Conservation (phyloP, 2,113 vertebrate genomes). For the Passer montanus region DNA sequence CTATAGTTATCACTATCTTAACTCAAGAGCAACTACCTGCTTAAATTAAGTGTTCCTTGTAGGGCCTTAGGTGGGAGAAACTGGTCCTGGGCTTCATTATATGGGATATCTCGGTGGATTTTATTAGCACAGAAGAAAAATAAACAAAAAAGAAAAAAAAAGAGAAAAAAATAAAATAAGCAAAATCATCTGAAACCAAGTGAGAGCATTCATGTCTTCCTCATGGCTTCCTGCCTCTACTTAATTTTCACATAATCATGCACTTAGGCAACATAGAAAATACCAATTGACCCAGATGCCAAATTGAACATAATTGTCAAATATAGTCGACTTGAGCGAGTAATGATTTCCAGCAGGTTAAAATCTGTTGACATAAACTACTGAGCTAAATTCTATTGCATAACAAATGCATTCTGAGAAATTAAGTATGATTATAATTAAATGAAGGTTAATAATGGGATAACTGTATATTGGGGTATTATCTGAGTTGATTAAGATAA, state of each 20-base stretch:
- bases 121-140: background rate
- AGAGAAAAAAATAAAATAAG: background rate
- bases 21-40: background rate
- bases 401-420: background rate
- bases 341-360: background rate
- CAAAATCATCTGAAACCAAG: background rate
- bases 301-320: background rate
- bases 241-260: background rate
- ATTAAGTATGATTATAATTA: background rate
- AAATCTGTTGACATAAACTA: background rate
- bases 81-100: background rate
- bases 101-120: background rate
- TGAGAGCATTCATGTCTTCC: background rate
- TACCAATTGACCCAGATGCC: background rate
- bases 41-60: background rate
- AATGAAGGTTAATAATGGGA: background rate
- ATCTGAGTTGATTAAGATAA: background rate
- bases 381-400: background rate
- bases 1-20: background rate
- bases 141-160: background rate
- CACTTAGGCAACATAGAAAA: background rate
- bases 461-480: background rate
- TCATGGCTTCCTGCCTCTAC: accelerated
- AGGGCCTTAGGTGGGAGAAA: slow-evolving; percentile 6
- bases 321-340: background rate